Base-by-base conservation (phyloP, 1,140 invertebrate species). In the Bactericera cockerelli region DNA sequence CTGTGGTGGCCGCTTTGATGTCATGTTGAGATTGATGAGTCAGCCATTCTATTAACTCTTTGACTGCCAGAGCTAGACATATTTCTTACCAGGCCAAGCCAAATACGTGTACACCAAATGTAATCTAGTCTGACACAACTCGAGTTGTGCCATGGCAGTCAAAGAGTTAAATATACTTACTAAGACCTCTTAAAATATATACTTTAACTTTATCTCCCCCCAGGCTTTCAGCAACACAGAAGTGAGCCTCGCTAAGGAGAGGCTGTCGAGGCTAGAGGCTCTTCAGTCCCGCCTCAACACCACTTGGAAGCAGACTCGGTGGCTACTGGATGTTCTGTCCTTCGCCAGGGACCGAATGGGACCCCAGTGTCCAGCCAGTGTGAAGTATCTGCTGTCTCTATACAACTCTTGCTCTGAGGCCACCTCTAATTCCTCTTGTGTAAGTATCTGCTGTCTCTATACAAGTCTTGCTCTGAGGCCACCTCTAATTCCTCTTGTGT, bases 291-390 rank as follows among this genome's bases (percentile, higher is more conserved):
- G 84, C 66, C 74, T 93, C 11, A 92, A 93, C 64, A 69, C 76
- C 0, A 81, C 89, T 1, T 98, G 94, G 94, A 93, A 93, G 68
- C 82, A 83, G 22, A 84, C 89, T 2, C 79, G 95, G 13, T 98
- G 94, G 94, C 78, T 97, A 1, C 89, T 94, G 79, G 92, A 97
- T 66, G 82, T 94, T 1, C 88, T 97, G 36, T 84, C 87, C 1
- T 93, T 91, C 68, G 91, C 93, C 1, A 75, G 93, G 58, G 93
- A 95, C 68, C 85, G 87, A 65, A 76, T 71, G 11, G 63, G 62
- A 55, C 64, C 56, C 60, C 62, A 55, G 4, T 62, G 67, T 2
- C 74, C 74, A 2, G 72, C 73, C 38, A 70, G 67, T 14, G 73
- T 77, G 63, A 70, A 68, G 28, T 67, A 73, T 57, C 60, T 77